Evolutionary conservation across 2,888 invertebrate species (phyloP).

Genomic region (Pheosia gnoma): DNA sequence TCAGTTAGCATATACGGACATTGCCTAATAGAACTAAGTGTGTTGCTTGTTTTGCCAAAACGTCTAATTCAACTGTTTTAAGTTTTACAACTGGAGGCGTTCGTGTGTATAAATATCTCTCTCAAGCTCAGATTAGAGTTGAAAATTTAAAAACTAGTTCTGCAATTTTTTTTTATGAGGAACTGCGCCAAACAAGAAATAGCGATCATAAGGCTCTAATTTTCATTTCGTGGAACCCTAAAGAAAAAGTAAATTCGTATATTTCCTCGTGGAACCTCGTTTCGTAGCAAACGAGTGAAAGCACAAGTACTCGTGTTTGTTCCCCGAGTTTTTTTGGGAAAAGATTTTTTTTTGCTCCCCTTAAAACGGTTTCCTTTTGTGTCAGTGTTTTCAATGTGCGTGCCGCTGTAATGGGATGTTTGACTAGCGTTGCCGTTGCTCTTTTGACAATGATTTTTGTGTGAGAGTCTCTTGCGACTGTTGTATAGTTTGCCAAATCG

Average conservation of each 20-base stretch:
- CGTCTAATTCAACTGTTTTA: no score
- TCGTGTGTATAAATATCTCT: no score
- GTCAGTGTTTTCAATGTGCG: constrained; percentile 6
- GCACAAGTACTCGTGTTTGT: not conserved
- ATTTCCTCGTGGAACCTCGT: not conserved
- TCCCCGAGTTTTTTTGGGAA: constrained; percentile 1
- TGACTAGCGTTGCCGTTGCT: constrained; percentile 2
- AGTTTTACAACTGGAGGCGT: no score
- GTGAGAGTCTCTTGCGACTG: not conserved
- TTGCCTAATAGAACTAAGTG: no score
- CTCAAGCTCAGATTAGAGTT: no score
- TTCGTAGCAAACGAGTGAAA: constrained; percentile 7
- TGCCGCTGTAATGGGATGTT: not conserved
- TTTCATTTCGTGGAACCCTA: not conserved
- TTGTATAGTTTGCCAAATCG: no score
- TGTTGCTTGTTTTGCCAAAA: no score
- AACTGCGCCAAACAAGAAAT: no score
- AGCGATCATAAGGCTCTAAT: not conserved
- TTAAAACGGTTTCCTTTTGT: constrained; percentile 9
- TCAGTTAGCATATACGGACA: no score
- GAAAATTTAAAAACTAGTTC: no score
- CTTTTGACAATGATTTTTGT: constrained; percentile 2
- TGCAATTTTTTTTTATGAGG: no score
- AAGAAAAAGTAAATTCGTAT: constrained; percentile 3
- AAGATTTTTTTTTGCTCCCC: constrained; percentile 1